Evolutionary conservation across 2,113 vertebrate genomes (phyloP).

Genomic region (Cololabis saira): DNA sequence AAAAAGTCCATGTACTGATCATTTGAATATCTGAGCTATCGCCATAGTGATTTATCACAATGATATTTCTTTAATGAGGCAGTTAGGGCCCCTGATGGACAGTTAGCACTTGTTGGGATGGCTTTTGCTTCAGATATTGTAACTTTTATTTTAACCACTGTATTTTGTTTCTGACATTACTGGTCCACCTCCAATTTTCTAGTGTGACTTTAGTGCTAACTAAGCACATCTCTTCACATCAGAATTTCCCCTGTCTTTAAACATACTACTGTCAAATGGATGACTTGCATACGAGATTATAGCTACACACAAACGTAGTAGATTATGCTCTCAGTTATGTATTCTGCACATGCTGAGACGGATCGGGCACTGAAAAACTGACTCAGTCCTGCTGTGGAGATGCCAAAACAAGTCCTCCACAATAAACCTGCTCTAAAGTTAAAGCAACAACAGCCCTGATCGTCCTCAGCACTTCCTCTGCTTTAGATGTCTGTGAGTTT

Average conservation of each 20-base stretch:
- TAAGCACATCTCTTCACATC: not conserved
- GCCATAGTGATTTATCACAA: too few species aligned
- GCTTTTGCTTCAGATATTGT: too few species aligned
- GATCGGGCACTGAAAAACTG: constrained; percentile 14
- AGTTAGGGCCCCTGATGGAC: too few species aligned
- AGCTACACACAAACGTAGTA: constrained; percentile 11
- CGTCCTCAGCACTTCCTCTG: not conserved
- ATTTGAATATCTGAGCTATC: too few species aligned
- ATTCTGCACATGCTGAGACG: constrained; percentile 29
- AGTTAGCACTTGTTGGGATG: too few species aligned
- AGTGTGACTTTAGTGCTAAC: not conserved
- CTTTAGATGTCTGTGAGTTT: not conserved
- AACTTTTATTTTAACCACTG: too few species aligned
- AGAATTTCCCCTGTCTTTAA: not conserved
- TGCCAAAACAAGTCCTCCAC: constrained; percentile 32
- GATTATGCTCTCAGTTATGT: constrained; percentile 35
- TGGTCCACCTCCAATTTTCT: not conserved
- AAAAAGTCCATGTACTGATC: too few species aligned
- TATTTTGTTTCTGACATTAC: too few species aligned
- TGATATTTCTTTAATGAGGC: too few species aligned
- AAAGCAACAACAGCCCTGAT: constrained; percentile 13
- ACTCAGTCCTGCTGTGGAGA: constrained; percentile 4
- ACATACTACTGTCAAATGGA: constrained; percentile 15
- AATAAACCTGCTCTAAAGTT: not conserved
- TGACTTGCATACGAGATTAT: constrained; percentile 18